Percentiles rank a stretch among this genome's conserved stretches.
These are phyloP conservation scores for Bradypodion ventrale DNA, from an alignment of 2,797 vertebrate genomes.

Conservation along the genomic window DNA sequence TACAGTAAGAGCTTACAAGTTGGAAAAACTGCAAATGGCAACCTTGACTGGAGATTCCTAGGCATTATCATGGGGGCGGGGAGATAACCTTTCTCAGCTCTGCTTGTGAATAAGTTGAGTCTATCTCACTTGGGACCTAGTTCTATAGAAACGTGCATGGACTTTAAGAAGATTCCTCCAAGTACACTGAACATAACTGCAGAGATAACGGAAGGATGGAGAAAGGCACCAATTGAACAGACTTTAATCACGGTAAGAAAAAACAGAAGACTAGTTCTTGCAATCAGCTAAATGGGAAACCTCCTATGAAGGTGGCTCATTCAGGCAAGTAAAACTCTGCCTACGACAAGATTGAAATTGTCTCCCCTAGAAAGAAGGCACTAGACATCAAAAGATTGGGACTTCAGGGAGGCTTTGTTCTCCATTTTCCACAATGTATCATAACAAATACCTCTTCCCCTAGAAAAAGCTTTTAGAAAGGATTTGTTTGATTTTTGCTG, in stretches of 20 bases:
- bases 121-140: neutral
- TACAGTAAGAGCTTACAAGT: too few species aligned
- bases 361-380: conserved; percentile 36
- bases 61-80: too few species aligned
- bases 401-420: conserved; percentile 36
- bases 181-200: neutral
- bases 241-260: conserved; percentile 51
- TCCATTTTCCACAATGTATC: conserved; percentile 52
- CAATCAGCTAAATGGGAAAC: conserved; percentile 53
- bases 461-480: conserved; percentile 22
- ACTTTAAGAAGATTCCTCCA: neutral
- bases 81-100: too few species aligned
- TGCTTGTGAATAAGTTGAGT: too few species aligned
- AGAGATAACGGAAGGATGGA: neutral
- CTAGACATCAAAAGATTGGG: conserved; percentile 53
- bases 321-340: conserved; percentile 49
- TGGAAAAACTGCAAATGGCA: too few species aligned
- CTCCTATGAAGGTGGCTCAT: conserved; percentile 42
- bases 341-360: conserved; percentile 51
- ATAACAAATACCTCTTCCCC: conserved; percentile 43
- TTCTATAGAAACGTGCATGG: neutral
- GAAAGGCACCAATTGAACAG: neutral
- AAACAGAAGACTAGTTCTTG: conserved; percentile 26
- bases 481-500: conserved; percentile 4
- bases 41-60: too few species aligned